These are phyloP conservation scores for Sylvicola cinctus DNA, from an alignment of 2,888 invertebrate genomes.

Conservation along the genomic window DNA sequence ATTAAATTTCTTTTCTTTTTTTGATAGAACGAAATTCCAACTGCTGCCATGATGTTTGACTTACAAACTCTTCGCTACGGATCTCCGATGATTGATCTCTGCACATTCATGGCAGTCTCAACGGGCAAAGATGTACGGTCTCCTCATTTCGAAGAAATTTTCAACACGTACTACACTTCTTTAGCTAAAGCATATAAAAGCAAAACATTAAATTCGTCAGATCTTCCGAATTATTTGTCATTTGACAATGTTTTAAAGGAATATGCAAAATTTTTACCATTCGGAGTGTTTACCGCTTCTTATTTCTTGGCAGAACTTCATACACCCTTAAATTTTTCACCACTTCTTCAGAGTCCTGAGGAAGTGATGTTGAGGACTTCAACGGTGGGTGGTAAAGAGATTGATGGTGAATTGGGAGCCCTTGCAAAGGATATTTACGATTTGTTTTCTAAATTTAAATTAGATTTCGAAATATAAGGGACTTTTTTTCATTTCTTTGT, in stretches of 20 bases:
- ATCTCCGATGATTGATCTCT: constrained; percentile 22
- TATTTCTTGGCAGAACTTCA: constrained; percentile 15
- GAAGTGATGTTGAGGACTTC: constrained; percentile 9
- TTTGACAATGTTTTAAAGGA: constrained; percentile 15
- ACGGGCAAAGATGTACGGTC: constrained; percentile 15
- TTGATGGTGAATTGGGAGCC: constrained; percentile 17
- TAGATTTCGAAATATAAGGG: too few species aligned
- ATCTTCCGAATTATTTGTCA: constrained; percentile 12
- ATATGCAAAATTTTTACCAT: constrained; percentile 17
- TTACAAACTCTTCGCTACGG: constrained; percentile 20
- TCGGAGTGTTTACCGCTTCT: constrained; percentile 12
- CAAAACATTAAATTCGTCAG: constrained; percentile 5
- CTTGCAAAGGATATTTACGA: constrained; percentile 17
- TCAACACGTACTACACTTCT: constrained; percentile 15
- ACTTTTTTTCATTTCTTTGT: too few species aligned
- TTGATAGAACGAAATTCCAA: constrained; percentile 9
- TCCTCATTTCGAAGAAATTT: constrained; percentile 16
- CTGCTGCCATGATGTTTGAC: constrained; percentile 22
- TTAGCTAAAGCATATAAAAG: constrained; percentile 10
- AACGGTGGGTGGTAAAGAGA: constrained; percentile 16
- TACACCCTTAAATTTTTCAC: constrained; percentile 10
- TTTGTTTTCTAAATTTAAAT: constrained; percentile 6
- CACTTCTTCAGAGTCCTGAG: constrained; percentile 10
- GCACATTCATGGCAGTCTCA: constrained; percentile 16
- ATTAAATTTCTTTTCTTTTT: constrained; percentile 7